Evolutionary conservation across 2,888 invertebrate species (phyloP), one percentile per base, ranked within the genome.

Genomic region (Adelognathus sp.): DNA sequence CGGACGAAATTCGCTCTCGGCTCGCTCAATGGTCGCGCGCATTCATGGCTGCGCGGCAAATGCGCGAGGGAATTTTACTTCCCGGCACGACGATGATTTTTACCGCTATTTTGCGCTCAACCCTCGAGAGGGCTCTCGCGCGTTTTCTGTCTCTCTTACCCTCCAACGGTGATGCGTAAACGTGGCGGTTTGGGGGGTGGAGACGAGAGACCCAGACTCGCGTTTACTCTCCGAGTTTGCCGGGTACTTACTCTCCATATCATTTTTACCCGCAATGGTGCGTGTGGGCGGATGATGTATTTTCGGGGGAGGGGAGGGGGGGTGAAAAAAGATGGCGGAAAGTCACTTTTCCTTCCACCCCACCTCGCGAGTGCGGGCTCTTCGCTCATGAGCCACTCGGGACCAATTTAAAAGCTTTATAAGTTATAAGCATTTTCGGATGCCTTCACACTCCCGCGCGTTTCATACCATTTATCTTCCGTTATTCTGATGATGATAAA

Each of bases 31-130:
- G 77, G 69, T 69, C 63, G 67, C 72, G 72, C 67, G 77, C 61
- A 69, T 61, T 77, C 69, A 73, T 63, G 58, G 56, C 72, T 77
- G 72, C 77, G 77, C 77, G 72, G 61, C 54, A 77, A 77, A 77
- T 73, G 77, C 73, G 69, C 77, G 77, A 77, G 77, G 77, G 77
- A 77, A 73, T 77, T 77, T 77, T 16, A 41, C 63, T 75, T 52
- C 52, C 73, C 66, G 71, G 71, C 58, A 24, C 67, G 66, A 61
- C 76, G 70, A 76, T 76, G 76, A 79, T 76, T 69, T 76, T 73
- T 69, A 73, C 72, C 73, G 63, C 77, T 56, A 72, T 66, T 66
- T 58, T 52, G 60, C 58, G 67, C 39, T 24, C 61, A 70, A 58
- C 70, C 72, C 72, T 67, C 63, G 56, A 39, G 66, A 54, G 52